These are phyloP conservation scores for Acheta domesticus DNA, from an alignment of 2,888 invertebrate genomes.

Conservation along the genomic window DNA sequence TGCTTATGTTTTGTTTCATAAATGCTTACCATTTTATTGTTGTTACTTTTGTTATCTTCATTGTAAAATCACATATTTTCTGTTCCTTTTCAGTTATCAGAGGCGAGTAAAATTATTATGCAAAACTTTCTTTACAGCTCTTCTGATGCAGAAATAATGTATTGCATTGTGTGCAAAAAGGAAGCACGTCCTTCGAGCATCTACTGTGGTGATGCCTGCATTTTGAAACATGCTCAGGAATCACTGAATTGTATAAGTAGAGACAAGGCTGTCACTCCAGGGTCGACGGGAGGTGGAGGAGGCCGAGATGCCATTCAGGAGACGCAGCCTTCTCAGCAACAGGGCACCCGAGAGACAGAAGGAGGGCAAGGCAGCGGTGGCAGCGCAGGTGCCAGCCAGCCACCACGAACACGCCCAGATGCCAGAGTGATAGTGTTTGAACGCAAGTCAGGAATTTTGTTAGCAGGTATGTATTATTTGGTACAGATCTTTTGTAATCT, in stretches of 20 bases:
- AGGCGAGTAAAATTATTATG: too few species aligned
- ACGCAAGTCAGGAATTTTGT: conserved; percentile 66
- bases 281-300: background rate
- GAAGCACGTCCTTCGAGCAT: conserved; percentile 75
- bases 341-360: background rate
- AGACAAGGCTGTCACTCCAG: background rate
- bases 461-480: conserved; percentile 47
- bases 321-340: background rate
- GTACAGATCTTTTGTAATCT: background rate
- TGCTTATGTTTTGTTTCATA: too few species aligned
- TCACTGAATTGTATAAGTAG: conserved; percentile 37
- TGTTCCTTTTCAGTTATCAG: too few species aligned
- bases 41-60: too few species aligned
- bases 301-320: background rate
- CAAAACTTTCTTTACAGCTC: background rate
- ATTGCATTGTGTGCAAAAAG: conserved; percentile 74
- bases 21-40: too few species aligned
- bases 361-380: background rate
- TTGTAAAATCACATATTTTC: too few species aligned
- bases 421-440: conserved; percentile 75
- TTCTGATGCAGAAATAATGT: conserved; percentile 41
- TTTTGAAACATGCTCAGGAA: conserved; percentile 77
- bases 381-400: background rate
- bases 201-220: conserved; percentile 86
- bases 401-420: conserved; percentile 36